Percentiles rank a stretch among this genome's conserved stretches.
Evolutionary conservation across 2,888 invertebrate species (phyloP).

Genomic region (Entomobrya proxima): DNA sequence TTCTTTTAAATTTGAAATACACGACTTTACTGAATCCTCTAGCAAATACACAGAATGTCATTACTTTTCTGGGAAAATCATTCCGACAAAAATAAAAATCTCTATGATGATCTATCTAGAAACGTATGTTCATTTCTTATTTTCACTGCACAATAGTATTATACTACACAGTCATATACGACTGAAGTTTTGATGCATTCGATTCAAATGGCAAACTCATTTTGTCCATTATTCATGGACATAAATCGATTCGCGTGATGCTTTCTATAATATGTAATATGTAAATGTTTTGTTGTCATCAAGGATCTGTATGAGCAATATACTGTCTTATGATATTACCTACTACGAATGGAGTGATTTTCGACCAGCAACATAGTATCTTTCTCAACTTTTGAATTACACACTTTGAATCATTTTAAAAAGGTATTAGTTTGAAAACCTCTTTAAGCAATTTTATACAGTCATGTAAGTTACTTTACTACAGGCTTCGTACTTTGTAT

Average conservation of each 20-base stretch:
- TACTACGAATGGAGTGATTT: no score
- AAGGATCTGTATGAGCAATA: background rate
- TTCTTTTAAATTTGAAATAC: background rate
- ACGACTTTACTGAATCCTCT: no score
- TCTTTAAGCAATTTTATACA: conserved; percentile 6
- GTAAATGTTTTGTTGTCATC: no score
- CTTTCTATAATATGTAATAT: no score
- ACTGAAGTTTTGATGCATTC: background rate
- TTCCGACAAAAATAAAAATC: no score
- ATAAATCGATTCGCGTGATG: background rate
- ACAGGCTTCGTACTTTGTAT: background rate
- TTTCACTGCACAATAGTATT: no score
- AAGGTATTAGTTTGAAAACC: conserved; percentile 29
- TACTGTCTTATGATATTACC: background rate
- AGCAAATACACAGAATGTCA: no score
- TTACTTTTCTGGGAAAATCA: no score
- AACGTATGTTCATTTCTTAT: background rate
- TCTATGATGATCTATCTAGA: no score
- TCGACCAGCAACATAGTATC: background rate
- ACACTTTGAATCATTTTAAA: conserved; percentile 40
- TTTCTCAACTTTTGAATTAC: background rate
- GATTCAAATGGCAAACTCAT: background rate
- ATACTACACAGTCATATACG: no score
- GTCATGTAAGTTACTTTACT: no score
- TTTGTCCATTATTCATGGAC: background rate